phyloP scores from a whole-genome alignment of 2,888 invertebrate species.

The Allacma fusca region DNA sequence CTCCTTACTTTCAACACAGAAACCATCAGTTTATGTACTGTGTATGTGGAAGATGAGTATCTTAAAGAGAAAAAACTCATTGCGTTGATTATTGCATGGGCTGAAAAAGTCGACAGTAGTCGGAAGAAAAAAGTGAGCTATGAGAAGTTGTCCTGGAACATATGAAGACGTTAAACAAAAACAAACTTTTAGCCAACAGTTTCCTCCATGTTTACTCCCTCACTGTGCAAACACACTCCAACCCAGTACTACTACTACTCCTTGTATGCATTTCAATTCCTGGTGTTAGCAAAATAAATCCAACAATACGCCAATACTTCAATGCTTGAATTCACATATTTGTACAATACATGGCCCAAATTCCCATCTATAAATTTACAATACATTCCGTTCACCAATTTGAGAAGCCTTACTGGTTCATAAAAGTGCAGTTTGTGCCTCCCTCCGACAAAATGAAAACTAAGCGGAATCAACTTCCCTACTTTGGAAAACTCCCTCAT shows the following conservation, averaged over 20 bases:
- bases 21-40: background rate
- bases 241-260: background rate
- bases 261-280: background rate
- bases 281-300: background rate
- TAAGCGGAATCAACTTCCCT: too few species aligned
- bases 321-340: too few species aligned
- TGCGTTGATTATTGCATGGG: conserved; percentile 1
- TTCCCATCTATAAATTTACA: background rate
- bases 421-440: too few species aligned
- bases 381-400: too few species aligned
- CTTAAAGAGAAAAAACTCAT: background rate
- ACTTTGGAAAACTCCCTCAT: too few species aligned
- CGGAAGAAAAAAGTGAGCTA: conserved; percentile 22
- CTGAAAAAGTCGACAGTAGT: conserved; percentile 7
- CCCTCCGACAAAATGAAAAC: too few species aligned
- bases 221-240: background rate
- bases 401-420: too few species aligned
- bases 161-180: conserved; percentile 37
- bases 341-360: background rate
- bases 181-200: conserved; percentile 37
- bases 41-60: background rate
- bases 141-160: conserved; percentile 25
- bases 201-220: conserved; percentile 22
- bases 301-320: background rate
- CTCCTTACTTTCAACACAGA: too few species aligned